A percentile compares a stretch with the other conserved stretches of the same genome.
These are phyloP conservation scores for Agrilus mali DNA, from an alignment of 2,888 invertebrate genomes.

Conservation along the genomic window DNA sequence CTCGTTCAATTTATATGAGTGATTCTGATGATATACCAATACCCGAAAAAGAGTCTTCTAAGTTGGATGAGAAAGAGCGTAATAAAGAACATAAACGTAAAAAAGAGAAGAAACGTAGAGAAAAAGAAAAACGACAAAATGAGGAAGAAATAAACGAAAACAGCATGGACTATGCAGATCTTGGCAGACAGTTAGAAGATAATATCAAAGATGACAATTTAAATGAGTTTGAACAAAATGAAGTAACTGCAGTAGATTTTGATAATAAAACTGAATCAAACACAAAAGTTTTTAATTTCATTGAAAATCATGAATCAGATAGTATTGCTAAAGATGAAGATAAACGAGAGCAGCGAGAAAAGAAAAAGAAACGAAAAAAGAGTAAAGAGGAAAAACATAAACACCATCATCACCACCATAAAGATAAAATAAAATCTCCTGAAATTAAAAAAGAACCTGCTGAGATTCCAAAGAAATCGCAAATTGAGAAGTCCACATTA, in stretches of 20 bases:
- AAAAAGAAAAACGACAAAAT: conserved; percentile 38
- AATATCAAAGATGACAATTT: conserved; percentile 58
- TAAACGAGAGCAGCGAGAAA: conserved; percentile 51
- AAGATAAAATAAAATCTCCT: conserved; percentile 29
- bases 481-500: conserved; percentile 9
- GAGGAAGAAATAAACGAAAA: conserved; percentile 54
- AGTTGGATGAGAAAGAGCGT: conserved; percentile 23
- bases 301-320: conserved; percentile 42
- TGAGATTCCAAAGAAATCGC: conserved; percentile 4
- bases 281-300: conserved; percentile 47
- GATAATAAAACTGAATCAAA: conserved; percentile 29
- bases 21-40: conserved; percentile 34
- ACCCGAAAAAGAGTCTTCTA: conserved; percentile 16
- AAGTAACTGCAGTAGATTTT: conserved; percentile 30
- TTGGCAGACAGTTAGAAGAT: conserved; percentile 71
- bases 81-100: conserved; percentile 42
- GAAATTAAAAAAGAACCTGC: conserved; percentile 24
- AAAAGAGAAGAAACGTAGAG: conserved; percentile 50
- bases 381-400: conserved; percentile 65
- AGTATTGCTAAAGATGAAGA: conserved; percentile 32
- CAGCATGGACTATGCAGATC: conserved; percentile 69
- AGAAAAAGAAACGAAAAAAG: conserved; percentile 76
- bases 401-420: conserved; percentile 52
- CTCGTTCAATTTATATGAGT: conserved; percentile 34
- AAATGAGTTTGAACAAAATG: conserved; percentile 31